These are phyloP conservation scores for Alcis repandata DNA, from an alignment of 2,888 invertebrate genomes.

Conservation along the genomic window DNA sequence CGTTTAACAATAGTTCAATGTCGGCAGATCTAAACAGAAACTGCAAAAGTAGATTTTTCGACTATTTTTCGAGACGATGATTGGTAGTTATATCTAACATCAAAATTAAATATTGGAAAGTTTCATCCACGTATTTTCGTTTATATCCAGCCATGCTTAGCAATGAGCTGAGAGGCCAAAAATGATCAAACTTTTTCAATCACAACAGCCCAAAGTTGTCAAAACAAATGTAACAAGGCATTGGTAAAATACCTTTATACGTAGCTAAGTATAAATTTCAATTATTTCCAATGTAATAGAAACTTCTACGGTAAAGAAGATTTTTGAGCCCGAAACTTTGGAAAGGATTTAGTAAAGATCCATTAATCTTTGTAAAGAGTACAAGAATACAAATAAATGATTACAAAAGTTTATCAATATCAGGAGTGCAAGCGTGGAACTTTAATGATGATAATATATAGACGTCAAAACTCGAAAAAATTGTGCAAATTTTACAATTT, in stretches of 20 bases:
- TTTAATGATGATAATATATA: too few relatives aligned
- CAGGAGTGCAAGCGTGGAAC: too few relatives aligned
- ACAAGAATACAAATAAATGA: too few relatives aligned
- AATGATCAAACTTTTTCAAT: constrained; percentile 72
- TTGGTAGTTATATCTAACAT: constrained; percentile 2
- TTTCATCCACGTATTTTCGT: constrained; percentile 17
- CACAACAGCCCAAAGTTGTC: constrained; percentile 55
- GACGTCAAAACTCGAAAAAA: too few relatives aligned
- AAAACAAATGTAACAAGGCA: constrained; percentile 40
- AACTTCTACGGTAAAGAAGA: background rate
- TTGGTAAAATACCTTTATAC: constrained; percentile 2
- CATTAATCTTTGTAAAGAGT: too few relatives aligned
- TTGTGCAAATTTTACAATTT: too few relatives aligned
- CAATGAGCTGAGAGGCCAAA: constrained; percentile 36
- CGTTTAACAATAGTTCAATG: too few relatives aligned
- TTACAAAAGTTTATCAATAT: too few relatives aligned
- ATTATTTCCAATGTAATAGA: background rate
- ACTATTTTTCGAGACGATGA: background rate
- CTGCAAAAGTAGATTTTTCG: too few relatives aligned
- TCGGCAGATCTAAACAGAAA: too few relatives aligned
- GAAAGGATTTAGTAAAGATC: too few relatives aligned
- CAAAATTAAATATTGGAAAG: constrained; percentile 9
- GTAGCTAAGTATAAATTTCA: background rate
- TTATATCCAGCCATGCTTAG: constrained; percentile 25
- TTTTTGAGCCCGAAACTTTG: background rate